Evolutionary conservation across 2,113 vertebrate species (phyloP), one percentile per base, ranked within the genome.

Genomic region (Pantherophis guttatus): DNA sequence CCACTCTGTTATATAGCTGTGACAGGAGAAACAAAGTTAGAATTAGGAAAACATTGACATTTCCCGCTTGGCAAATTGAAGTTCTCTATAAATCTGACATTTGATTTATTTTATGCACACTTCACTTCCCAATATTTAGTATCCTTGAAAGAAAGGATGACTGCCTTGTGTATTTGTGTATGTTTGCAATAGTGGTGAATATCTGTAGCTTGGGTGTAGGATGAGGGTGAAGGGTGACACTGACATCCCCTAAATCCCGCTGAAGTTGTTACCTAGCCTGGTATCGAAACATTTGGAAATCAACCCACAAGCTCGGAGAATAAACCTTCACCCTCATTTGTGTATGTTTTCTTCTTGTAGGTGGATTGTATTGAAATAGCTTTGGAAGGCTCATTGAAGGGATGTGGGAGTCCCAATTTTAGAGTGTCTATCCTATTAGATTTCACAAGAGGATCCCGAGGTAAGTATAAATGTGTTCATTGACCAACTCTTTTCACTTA

Each of bases 381-480:
- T 0, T 98, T 99, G 33, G 97, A 98, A 48, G 97, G 96, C 48
- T 98, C 99, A 0, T 96, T 98, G 91, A 97, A 97, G 90, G 95
- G 95, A 50, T 91, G 93, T 55, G 94, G 81, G 5, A 92, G 96
- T 0, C 96, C 98, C 0, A 94, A 97, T 91, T 98, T 99, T 65
- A 98, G 97, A 95, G 98, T 99, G 92, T 99, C 99, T 90, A 96
- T 99, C 57, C 96, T 99, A 29, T 96, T 99, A 33, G 99, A 99
- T 97, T 99, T 98, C 96, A 99, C 98, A 0, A 98, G 99, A 11
- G 99, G 99, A 52, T 99, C 99, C 3, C 96, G 99, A 98, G 99
- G 99, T 99, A 93, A 52, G 95, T 94, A 2, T 15, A 15, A 65
- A 29, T 90, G 10, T 52, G 23, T 59, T 0, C 0, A 0, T 0